Conservation (phyloP, 2,888 invertebrate species). For the Eurytoma californica region DNA sequence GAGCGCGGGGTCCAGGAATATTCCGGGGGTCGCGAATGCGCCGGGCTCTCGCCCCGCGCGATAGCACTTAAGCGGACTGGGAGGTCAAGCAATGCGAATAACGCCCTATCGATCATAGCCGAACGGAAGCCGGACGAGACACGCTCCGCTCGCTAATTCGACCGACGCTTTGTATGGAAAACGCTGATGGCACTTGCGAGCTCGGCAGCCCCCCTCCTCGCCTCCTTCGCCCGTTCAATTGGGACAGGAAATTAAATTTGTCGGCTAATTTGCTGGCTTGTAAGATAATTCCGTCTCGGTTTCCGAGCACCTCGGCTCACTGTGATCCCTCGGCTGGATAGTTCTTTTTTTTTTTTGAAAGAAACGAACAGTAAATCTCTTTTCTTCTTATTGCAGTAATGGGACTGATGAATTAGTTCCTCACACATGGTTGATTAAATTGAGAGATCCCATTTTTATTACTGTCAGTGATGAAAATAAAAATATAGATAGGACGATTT, state of each 20-base stretch:
- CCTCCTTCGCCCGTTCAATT: background rate
- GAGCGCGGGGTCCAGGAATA: background rate
- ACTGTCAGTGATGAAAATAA: no score
- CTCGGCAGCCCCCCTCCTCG: background rate
- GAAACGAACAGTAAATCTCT: background rate
- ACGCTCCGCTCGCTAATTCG: slow-evolving; percentile 41
- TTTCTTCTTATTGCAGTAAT: background rate
- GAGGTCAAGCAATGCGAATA: slow-evolving; percentile 23
- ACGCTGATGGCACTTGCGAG: slow-evolving; percentile 41
- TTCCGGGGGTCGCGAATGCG: background rate
- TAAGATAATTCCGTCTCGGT: slow-evolving; percentile 33
- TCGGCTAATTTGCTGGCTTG: slow-evolving; percentile 46
- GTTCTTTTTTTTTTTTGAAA: background rate
- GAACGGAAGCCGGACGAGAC: slow-evolving; percentile 32
- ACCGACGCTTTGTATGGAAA: slow-evolving; percentile 42
- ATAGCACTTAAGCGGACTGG: slow-evolving; percentile 38
- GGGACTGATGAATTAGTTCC: background rate
- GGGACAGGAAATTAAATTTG: slow-evolving; percentile 48
- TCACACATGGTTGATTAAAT: background rate
- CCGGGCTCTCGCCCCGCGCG: background rate
- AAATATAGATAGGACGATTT: no score
- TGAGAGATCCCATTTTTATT: background rate
- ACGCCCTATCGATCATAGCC: slow-evolving; percentile 46
- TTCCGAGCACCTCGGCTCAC: background rate
- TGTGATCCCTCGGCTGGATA: background rate